Conservation (phyloP, 2,797 vertebrate genomes). For the Protonibea diacanthus region DNA sequence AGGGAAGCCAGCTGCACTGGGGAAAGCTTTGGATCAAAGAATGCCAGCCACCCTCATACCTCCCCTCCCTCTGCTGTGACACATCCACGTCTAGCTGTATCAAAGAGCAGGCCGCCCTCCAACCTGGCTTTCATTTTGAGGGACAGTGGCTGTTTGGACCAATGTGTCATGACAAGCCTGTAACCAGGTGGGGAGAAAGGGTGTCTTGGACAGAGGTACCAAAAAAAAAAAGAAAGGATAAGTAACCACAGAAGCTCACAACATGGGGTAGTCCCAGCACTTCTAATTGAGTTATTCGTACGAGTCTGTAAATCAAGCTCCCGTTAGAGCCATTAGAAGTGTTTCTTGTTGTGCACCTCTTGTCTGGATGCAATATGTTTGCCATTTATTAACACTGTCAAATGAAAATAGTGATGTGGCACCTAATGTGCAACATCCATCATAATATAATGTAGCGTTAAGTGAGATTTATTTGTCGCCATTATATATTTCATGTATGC, state of each 20-base stretch:
- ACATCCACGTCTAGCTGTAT: slow-evolving; percentile 65
- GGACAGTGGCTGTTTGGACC: slow-evolving; percentile 56
- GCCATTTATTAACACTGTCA: slow-evolving; percentile 40
- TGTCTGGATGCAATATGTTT: slow-evolving; percentile 43
- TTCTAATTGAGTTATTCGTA: slow-evolving; percentile 73
- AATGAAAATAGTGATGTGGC: slow-evolving; percentile 42
- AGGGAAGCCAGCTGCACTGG: slow-evolving; percentile 81
- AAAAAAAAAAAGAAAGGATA: slow-evolving; percentile 44
- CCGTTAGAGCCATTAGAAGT: slow-evolving; percentile 62
- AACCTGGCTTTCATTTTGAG: slow-evolving; percentile 74
- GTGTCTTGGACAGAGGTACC: slow-evolving; percentile 58
- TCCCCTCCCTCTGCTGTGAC: slow-evolving; percentile 65
- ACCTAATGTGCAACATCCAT: slow-evolving; percentile 53
- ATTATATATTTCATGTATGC: slow-evolving; percentile 39
- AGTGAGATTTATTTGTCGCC: slow-evolving; percentile 42
- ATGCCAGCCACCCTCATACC: slow-evolving; percentile 56
- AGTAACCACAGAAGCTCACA: slow-evolving; percentile 47
- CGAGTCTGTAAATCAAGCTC: slow-evolving; percentile 74
- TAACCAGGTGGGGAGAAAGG: slow-evolving; percentile 51
- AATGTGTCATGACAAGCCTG: slow-evolving; percentile 47
- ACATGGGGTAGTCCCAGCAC: slow-evolving; percentile 52
- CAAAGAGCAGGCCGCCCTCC: slow-evolving; percentile 61
- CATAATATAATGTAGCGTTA: slow-evolving; percentile 29
- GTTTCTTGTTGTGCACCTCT: slow-evolving; percentile 61
- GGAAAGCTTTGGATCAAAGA: slow-evolving; percentile 82